Conservation (phyloP, 2,888 invertebrate species). For the Cerastis rubricosa region DNA sequence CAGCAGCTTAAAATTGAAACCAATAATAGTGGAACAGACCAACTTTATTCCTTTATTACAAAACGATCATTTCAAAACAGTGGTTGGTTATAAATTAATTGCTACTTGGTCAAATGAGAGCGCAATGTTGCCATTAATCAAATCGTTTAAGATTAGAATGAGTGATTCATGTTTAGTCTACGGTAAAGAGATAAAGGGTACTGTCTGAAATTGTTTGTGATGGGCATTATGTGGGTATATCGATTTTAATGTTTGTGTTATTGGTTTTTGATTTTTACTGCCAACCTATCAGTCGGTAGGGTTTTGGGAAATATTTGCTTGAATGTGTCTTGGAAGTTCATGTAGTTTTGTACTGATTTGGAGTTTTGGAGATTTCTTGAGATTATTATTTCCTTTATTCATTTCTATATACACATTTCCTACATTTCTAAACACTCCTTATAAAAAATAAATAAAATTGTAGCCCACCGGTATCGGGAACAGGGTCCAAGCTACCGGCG, state of each 20-base stretch:
- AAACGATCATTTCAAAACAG: constrained; percentile 31
- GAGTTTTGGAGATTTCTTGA: neutral
- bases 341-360: neutral
- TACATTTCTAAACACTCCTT: too few species aligned
- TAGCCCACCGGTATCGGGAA: too few species aligned
- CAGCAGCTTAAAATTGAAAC: neutral
- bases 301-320: neutral
- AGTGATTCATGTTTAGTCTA: constrained; percentile 58
- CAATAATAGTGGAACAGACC: constrained; percentile 26
- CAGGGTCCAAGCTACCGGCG: too few species aligned
- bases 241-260: constrained; percentile 17
- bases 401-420: too few species aligned
- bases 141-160: constrained; percentile 49
- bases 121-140: constrained; percentile 46
- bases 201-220: constrained; percentile 20
- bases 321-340: too few species aligned
- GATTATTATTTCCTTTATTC: too few species aligned
- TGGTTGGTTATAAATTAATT: constrained; percentile 49
- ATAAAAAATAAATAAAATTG: too few species aligned
- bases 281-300: neutral
- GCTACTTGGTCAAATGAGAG: constrained; percentile 32
- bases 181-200: constrained; percentile 9
- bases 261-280: neutral
- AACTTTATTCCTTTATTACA: constrained; percentile 17
- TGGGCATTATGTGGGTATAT: constrained; percentile 10